Conservation (phyloP, 2,888 invertebrate genomes). For the Drosophila lacicola region DNA sequence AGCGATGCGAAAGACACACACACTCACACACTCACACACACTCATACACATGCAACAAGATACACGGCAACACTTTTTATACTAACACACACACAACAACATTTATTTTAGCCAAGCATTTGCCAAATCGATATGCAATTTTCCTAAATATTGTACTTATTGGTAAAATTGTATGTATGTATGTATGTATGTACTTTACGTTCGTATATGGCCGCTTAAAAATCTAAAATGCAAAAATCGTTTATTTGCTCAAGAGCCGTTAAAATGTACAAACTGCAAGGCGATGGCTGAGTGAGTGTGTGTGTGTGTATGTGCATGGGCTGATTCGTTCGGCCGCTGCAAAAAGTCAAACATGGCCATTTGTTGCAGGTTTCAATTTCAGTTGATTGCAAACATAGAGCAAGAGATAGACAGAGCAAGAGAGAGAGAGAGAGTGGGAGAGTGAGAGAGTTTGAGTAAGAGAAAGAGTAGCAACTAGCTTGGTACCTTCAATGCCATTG, state of each 20-base stretch:
- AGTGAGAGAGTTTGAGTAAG: background rate
- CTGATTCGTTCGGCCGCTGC: constrained; percentile 59
- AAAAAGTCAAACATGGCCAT: constrained; percentile 75
- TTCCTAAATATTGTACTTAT: constrained; percentile 63
- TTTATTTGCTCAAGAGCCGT: constrained; percentile 77
- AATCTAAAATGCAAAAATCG: constrained; percentile 79
- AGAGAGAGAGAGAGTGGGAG: background rate
- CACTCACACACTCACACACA: constrained; percentile 15
- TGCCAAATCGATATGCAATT: constrained; percentile 69
- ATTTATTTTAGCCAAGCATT: constrained; percentile 47
- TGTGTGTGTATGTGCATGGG: constrained; percentile 3
- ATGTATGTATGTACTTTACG: constrained; percentile 7
- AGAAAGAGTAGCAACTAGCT: constrained; percentile 31
- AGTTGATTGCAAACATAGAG: constrained; percentile 69
- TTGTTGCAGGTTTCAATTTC: constrained; percentile 79
- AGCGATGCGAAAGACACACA: constrained; percentile 31
- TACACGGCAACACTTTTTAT: constrained; percentile 39
- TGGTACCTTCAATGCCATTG: constrained; percentile 57
- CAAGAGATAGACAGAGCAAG: constrained; percentile 11
- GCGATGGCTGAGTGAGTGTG: constrained; percentile 12
- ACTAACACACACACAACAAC: constrained; percentile 13
- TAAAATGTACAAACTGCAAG: constrained; percentile 68
- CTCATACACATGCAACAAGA: constrained; percentile 3
- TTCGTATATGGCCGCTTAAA: constrained; percentile 53
- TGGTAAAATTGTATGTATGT: constrained; percentile 19